Conservation (phyloP, 2,888 invertebrate species). For the Temnothorax unifasciatus region DNA sequence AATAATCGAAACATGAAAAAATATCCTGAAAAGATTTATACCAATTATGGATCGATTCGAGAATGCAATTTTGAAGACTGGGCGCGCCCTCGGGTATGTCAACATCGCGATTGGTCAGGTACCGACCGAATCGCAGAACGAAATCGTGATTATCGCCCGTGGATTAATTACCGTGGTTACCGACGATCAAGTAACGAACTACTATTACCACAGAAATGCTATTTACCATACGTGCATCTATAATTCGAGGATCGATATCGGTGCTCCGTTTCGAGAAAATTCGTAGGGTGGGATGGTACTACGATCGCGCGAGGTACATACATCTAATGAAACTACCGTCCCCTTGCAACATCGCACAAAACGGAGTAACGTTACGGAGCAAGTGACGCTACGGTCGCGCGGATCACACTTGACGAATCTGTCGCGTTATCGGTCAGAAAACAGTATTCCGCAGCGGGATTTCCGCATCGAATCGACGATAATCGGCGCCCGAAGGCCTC, state of each 20-base stretch:
- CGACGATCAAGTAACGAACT: not conserved
- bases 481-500: not conserved
- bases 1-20: not conserved
- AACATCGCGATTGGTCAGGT: not conserved
- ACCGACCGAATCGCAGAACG: not conserved
- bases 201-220: not conserved
- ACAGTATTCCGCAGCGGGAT: not conserved
- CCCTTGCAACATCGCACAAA: not conserved
- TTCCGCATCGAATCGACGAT: not conserved
- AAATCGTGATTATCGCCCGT: not conserved
- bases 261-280: not conserved
- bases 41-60: not conserved
- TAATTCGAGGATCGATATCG: not conserved
- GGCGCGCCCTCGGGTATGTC: not conserved
- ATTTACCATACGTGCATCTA: not conserved
- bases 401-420: not conserved
- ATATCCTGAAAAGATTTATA: not conserved
- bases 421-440: not conserved
- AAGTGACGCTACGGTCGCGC: not conserved
- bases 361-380: not conserved
- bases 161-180: not conserved
- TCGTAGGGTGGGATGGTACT: not conserved
- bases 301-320: not conserved
- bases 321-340: not conserved
- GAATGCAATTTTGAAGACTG: not conserved